A percentile compares a stretch with the other conserved stretches of the same genome.
These are phyloP conservation scores for Asbolus verrucosus DNA, from an alignment of 1,140 invertebrate species.

Conservation along the genomic window DNA sequence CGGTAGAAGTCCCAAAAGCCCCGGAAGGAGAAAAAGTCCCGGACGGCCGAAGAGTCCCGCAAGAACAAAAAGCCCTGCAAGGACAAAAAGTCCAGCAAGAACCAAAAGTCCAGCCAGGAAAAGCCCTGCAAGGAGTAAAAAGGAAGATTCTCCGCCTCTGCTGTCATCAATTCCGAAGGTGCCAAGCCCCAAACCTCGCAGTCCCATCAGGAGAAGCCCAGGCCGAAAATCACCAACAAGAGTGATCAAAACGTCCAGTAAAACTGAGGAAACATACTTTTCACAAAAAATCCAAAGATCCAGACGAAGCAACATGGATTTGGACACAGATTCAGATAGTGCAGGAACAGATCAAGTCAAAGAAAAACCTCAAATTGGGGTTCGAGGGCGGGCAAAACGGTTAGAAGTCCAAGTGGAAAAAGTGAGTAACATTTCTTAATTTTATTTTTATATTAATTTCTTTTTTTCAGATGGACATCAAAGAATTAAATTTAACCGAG, in stretches of 20 bases:
- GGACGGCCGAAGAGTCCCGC: slow-evolving; percentile 33
- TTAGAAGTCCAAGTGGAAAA: slow-evolving; percentile 37
- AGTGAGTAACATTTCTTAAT: too few relatives aligned
- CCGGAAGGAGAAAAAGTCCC: too few relatives aligned
- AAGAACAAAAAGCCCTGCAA: slow-evolving; percentile 53
- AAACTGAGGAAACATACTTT: slow-evolving; percentile 16
- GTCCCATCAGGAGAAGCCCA: slow-evolving; percentile 46
- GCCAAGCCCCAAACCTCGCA: slow-evolving; percentile 22
- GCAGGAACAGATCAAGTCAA: too few relatives aligned
- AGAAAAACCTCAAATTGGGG: slow-evolving; percentile 56
- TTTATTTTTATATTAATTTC: too few relatives aligned
- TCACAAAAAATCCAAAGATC: background rate
- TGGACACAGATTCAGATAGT: slow-evolving; percentile 51
- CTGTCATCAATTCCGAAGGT: slow-evolving; percentile 20
- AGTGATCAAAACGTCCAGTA: background rate
- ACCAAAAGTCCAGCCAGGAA: slow-evolving; percentile 29
- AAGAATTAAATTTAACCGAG: background rate
- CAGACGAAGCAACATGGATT: too few relatives aligned
- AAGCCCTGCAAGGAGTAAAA: background rate
- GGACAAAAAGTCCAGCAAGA: slow-evolving; percentile 52
- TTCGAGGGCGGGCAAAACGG: slow-evolving; percentile 47
- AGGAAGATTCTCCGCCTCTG: background rate
- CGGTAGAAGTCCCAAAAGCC: slow-evolving; percentile 1
- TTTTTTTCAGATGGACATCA: slow-evolving; percentile 28
- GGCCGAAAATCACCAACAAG: slow-evolving; percentile 47